Conservation (phyloP, 2,888 invertebrate species). For the Cactoblastis cactorum region DNA sequence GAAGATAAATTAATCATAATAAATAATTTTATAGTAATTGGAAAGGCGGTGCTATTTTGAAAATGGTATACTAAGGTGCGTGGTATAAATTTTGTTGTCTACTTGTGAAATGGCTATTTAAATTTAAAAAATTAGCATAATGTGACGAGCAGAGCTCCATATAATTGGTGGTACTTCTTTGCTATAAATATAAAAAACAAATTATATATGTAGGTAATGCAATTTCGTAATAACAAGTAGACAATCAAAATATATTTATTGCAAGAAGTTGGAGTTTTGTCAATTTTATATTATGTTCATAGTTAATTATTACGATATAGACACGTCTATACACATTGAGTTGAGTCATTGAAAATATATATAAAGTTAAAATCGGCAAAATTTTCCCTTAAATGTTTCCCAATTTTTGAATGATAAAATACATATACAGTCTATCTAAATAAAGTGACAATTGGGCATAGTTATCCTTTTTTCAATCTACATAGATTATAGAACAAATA, state of each 20-base stretch:
- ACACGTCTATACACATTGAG: background rate
- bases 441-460: too few relatives aligned
- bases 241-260: slow-evolving; percentile 45
- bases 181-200: background rate
- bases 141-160: slow-evolving; percentile 5
- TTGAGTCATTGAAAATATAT: too few relatives aligned
- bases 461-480: too few relatives aligned
- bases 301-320: slow-evolving; percentile 32
- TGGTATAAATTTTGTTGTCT: slow-evolving; percentile 45
- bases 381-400: too few relatives aligned
- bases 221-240: slow-evolving; percentile 31
- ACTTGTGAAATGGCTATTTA: slow-evolving; percentile 29
- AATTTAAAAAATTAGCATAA: background rate
- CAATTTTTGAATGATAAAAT: too few relatives aligned
- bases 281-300: slow-evolving; percentile 67
- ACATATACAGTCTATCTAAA: too few relatives aligned
- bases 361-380: too few relatives aligned
- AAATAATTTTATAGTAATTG: slow-evolving; percentile 43
- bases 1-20: slow-evolving; percentile 33
- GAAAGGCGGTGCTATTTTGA: slow-evolving; percentile 74
- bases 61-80: slow-evolving; percentile 58
- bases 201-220: slow-evolving; percentile 2
- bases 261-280: slow-evolving; percentile 57
- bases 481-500: too few relatives aligned
- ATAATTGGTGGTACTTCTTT: background rate